Evolutionary conservation across 2,113 vertebrate species (phyloP).

Genomic region (Perca flavescens): DNA sequence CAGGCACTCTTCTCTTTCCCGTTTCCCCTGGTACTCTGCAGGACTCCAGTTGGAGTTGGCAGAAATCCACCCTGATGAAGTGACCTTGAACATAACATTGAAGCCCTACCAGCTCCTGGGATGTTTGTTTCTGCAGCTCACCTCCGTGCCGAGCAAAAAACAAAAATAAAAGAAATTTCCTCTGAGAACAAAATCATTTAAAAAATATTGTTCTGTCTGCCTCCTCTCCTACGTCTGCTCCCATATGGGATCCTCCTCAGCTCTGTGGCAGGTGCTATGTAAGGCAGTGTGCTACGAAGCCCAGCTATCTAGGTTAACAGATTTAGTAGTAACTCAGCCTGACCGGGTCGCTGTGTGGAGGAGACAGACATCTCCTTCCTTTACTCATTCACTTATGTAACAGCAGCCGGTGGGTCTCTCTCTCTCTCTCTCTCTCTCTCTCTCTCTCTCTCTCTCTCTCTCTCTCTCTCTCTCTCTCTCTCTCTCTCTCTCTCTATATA

Average conservation of each 20-base stretch:
- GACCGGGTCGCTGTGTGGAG: constrained; percentile 54
- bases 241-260: constrained; percentile 12
- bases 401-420: constrained; percentile 46
- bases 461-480: too few species aligned
- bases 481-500: too few species aligned
- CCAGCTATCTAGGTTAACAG: constrained; percentile 75
- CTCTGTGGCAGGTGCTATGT: constrained; percentile 47
- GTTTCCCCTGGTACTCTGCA: not conserved
- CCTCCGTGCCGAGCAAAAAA: constrained; percentile 9
- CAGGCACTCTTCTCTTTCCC: not conserved
- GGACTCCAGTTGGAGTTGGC: constrained; percentile 21
- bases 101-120: constrained; percentile 21
- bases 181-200: not conserved
- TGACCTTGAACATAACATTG: constrained; percentile 51
- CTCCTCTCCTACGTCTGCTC: constrained; percentile 9
- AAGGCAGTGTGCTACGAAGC: constrained; percentile 73
- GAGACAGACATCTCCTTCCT: constrained; percentile 59
- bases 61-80: constrained; percentile 29
- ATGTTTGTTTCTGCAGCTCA: constrained; percentile 31
- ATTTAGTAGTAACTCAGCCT: constrained; percentile 61
- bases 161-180: not conserved
- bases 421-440: not conserved
- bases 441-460: too few species aligned
- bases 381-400: constrained; percentile 55
- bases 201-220: not conserved